These are phyloP conservation scores for Peromyscus nudipes DNA, from an alignment of 2,797 vertebrate genomes.

Conservation along the genomic window DNA sequence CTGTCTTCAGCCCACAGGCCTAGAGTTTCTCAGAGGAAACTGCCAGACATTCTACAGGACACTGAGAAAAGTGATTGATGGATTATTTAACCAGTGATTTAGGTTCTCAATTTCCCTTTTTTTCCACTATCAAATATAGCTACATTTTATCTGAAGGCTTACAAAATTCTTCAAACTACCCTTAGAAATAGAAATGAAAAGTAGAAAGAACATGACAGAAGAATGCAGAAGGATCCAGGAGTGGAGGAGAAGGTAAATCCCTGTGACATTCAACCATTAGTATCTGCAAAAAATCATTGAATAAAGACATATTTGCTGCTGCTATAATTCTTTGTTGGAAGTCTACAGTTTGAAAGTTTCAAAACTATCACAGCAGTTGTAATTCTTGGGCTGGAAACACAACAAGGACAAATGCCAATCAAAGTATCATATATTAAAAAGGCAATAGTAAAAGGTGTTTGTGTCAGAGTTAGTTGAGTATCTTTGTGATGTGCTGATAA, in stretches of 20 bases:
- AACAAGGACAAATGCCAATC: neutral
- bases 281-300: neutral
- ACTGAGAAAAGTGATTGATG: neutral
- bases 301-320: neutral
- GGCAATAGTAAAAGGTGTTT: neutral
- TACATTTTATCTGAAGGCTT: neutral
- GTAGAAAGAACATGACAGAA: neutral
- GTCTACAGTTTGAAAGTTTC: neutral
- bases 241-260: neutral
- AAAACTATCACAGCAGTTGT: neutral
- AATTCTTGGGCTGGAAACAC: neutral
- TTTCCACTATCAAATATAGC: neutral
- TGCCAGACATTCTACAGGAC: no score
- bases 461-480: neutral
- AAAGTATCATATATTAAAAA: conserved; percentile 21
- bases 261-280: neutral
- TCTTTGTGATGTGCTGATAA: neutral
- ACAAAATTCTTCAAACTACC: neutral
- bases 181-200: neutral
- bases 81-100: neutral
- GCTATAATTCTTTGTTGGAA: neutral
- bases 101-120: neutral
- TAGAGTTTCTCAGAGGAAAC: no score
- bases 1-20: no score
- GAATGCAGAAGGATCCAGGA: neutral